Percentiles rank a stretch among this genome's conserved stretches.
phyloP scores from a whole-genome alignment of 2,113 vertebrate species.

The Pterocles orientalis region DNA sequence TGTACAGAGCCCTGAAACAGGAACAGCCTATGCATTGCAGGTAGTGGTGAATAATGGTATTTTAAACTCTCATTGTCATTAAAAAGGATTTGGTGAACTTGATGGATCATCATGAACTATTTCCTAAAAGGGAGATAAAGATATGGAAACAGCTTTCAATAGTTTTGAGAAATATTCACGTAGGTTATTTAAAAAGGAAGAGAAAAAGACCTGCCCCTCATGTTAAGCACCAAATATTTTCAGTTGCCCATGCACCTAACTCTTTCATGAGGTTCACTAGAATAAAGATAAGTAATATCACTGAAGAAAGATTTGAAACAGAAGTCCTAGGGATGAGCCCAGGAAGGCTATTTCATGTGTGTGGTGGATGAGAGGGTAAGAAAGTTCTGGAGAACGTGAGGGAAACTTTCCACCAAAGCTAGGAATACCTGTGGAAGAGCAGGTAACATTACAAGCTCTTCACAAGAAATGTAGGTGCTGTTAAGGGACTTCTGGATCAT shows the following conservation, averaged over 20 bases:
- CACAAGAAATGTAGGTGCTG: neutral
- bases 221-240: neutral
- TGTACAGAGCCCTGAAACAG: neutral
- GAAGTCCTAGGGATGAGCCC: neutral
- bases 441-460: neutral
- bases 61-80: neutral
- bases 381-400: neutral
- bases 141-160: neutral
- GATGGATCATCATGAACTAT: neutral
- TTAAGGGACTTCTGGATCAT: neutral
- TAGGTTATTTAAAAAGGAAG: neutral
- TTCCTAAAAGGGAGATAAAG: neutral
- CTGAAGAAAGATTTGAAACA: neutral
- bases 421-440: neutral
- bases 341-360: neutral
- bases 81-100: neutral
- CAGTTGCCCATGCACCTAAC: neutral
- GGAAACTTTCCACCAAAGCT: neutral
- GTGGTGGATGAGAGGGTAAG: neutral
- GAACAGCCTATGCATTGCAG: neutral
- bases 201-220: neutral
- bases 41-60: neutral
- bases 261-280: neutral
- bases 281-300: neutral
- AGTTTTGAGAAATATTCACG: neutral